These are phyloP conservation scores for Virgularia gustaviana DNA, from an alignment of 92 coral and sea anemone species.

Conservation along the genomic window DNA sequence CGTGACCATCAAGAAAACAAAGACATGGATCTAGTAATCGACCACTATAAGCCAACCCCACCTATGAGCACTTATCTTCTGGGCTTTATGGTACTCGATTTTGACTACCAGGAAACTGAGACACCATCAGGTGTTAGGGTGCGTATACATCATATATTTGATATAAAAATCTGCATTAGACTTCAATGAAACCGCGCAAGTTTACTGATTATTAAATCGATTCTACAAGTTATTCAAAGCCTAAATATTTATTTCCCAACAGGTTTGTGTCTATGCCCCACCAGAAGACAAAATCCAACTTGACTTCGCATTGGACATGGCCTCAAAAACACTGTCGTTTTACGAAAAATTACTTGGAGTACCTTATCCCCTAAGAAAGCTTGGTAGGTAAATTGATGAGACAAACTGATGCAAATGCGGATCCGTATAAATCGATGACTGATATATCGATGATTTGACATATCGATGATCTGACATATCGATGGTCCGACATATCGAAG, in stretches of 20 bases:
- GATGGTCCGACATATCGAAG: too few relatives aligned
- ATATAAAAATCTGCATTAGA: background rate
- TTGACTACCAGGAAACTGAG: constrained; percentile 59
- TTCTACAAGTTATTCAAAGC: background rate
- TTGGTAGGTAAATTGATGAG: constrained; percentile 52
- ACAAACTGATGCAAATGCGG: background rate
- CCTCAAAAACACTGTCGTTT: constrained; percentile 62
- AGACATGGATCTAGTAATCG: constrained; percentile 57
- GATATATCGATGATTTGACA: background rate
- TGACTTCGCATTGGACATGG: constrained; percentile 62
- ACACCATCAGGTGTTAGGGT: constrained; percentile 60
- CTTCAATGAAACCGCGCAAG: background rate
- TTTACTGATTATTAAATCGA: background rate
- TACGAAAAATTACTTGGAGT: constrained; percentile 62
- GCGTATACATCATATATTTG: background rate
- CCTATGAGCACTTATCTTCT: constrained; percentile 74
- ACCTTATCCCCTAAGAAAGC: constrained; percentile 65
- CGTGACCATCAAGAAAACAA: constrained; percentile 26
- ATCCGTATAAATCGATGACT: background rate
- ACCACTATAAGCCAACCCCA: constrained; percentile 58
- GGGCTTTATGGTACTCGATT: constrained; percentile 71
- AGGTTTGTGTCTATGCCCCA: constrained; percentile 78
- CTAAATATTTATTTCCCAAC: background rate
- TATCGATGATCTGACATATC: too few relatives aligned
- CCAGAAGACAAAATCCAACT: constrained; percentile 59